phyloP scores from a whole-genome alignment of 2,113 vertebrate species.

The Podarcis raffonei region DNA sequence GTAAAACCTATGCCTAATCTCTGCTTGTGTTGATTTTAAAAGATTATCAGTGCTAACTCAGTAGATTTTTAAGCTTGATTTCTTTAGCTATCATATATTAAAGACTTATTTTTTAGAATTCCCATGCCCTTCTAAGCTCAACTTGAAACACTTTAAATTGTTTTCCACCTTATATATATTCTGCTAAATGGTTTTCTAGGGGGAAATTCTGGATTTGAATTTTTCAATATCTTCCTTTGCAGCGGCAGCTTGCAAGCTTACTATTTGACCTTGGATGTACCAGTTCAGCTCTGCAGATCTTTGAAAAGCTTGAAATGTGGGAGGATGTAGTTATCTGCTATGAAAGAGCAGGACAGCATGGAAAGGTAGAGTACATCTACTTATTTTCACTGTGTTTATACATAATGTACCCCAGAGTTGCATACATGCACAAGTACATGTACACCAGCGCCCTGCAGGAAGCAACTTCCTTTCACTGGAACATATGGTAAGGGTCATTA shows the following conservation, averaged over 20 bases:
- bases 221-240: constrained; percentile 54
- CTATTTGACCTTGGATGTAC: constrained; percentile 91
- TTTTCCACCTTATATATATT: background rate
- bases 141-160: background rate
- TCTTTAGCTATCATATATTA: background rate
- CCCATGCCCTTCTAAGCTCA: background rate
- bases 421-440: background rate
- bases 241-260: constrained; percentile 90
- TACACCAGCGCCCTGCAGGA: background rate
- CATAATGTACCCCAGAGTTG: background rate
- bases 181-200: background rate
- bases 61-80: background rate
- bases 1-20: background rate
- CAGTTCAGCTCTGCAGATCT: constrained; percentile 91
- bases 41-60: background rate
- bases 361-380: constrained; percentile 82
- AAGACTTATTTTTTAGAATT: background rate
- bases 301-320: constrained; percentile 94
- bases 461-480: background rate
- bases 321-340: constrained; percentile 95
- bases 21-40: background rate
- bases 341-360: constrained; percentile 91
- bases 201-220: background rate
- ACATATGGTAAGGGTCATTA: background rate
- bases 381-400: background rate